phyloP scores from a whole-genome alignment of 30 jellyfish, hydroid and myxozoan species.

The Aurelia sp. region DNA sequence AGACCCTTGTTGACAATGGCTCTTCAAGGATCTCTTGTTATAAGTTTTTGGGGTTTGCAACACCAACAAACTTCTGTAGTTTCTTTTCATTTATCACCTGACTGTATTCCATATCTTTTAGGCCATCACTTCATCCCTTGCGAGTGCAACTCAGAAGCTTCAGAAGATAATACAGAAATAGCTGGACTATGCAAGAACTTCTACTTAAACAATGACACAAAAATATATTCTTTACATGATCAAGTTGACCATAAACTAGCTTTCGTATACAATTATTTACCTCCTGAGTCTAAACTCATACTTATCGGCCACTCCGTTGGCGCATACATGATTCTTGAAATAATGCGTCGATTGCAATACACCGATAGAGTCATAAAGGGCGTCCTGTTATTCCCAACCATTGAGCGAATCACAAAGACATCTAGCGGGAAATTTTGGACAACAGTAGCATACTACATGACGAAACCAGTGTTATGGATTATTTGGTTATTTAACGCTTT shows the following conservation, averaged over 20 bases:
- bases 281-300: constrained; percentile 30
- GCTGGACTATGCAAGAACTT: background rate
- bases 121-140: constrained; percentile 66
- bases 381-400: constrained; percentile 67
- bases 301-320: constrained; percentile 80
- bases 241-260: constrained; percentile 67
- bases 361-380: constrained; percentile 29
- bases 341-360: constrained; percentile 42
- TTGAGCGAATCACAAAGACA: constrained; percentile 55
- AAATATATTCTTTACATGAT: constrained; percentile 48
- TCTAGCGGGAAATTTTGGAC: constrained; percentile 74
- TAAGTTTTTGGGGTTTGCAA: too few relatives aligned
- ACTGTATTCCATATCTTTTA: background rate
- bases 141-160: constrained; percentile 17
- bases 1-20: too few relatives aligned
- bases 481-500: constrained; percentile 23
- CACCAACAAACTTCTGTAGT: background rate
- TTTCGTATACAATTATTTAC: constrained; percentile 31
- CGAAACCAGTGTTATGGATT: constrained; percentile 34
- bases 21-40: too few relatives aligned
- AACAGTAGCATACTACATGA: constrained; percentile 44
- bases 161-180: background rate
- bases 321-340: constrained; percentile 50
- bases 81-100: background rate
- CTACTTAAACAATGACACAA: background rate